These are phyloP conservation scores for Sylvia borin DNA, from an alignment of 2,797 vertebrate species.

Conservation along the genomic window DNA sequence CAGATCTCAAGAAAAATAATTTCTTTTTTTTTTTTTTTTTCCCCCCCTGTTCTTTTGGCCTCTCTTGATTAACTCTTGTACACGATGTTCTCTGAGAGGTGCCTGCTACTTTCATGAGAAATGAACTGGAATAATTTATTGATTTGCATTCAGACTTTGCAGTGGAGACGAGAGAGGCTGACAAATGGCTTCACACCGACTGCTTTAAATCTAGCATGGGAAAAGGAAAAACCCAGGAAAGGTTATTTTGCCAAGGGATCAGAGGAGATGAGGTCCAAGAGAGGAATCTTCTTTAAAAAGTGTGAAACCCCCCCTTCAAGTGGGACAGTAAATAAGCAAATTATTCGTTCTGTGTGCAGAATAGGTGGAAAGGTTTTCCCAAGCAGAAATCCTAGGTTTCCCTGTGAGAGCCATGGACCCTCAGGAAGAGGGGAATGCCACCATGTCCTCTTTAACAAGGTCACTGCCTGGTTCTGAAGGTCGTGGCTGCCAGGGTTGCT, in stretches of 20 bases:
- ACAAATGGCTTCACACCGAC: neutral
- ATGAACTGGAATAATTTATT: slow-evolving; percentile 46
- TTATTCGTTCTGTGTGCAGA: neutral
- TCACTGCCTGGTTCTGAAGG: neutral
- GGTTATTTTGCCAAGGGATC: neutral
- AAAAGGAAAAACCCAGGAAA: neutral
- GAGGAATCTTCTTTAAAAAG: neutral
- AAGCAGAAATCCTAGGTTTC: neutral
- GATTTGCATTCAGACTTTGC: neutral
- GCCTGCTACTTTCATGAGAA: slow-evolving; percentile 3
- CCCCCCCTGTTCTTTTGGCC: neutral
- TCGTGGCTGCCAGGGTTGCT: neutral
- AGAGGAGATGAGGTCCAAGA: neutral
- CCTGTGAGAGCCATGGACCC: neutral
- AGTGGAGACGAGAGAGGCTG: neutral
- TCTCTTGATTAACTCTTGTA: neutral
- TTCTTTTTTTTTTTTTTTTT: neutral
- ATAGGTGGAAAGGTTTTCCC: neutral
- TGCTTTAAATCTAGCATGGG: neutral
- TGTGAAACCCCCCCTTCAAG: fast-evolving
- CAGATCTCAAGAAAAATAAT: neutral
- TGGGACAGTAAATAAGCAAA: neutral
- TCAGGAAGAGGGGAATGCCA: neutral
- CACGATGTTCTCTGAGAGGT: neutral
- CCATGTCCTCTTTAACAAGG: neutral